These are phyloP conservation scores for Muraenolepis orangiensis DNA, from an alignment of 2,797 vertebrate species.

Conservation along the genomic window DNA sequence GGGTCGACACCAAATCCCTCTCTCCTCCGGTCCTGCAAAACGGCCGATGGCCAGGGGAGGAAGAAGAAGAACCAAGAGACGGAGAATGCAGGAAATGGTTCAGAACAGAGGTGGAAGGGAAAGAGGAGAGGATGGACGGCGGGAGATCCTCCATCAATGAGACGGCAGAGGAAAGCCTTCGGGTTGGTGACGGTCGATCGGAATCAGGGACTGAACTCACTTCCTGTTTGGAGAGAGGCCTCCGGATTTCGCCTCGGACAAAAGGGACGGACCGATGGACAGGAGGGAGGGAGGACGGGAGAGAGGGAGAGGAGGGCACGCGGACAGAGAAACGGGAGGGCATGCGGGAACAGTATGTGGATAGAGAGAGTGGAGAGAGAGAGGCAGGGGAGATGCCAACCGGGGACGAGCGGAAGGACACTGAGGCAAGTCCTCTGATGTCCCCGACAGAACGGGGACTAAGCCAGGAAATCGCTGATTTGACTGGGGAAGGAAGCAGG, in stretches of 20 bases:
- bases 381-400: conserved; percentile 10
- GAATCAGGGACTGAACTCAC: conserved; percentile 26
- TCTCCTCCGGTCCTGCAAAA: conserved; percentile 67
- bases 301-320: conserved; percentile 16
- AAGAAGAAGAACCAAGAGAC: neutral
- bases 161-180: conserved; percentile 39
- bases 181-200: conserved; percentile 37
- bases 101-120: conserved; percentile 6
- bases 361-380: conserved; percentile 16
- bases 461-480: conserved; percentile 17
- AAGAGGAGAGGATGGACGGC: conserved; percentile 16
- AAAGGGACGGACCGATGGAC: conserved; percentile 9
- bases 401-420: conserved; percentile 20
- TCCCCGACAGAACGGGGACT: conserved; percentile 19
- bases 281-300: conserved; percentile 12
- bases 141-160: conserved; percentile 20
- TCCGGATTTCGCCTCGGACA: conserved; percentile 27
- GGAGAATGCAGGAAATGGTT: conserved; percentile 26
- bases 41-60: conserved; percentile 61
- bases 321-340: neutral
- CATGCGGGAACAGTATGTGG: neutral
- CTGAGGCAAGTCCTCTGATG: conserved; percentile 8
- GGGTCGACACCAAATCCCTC: conserved; percentile 43
- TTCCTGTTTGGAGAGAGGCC: conserved; percentile 23
- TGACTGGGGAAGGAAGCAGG: conserved; percentile 8